Evolutionary conservation across 2,888 invertebrate species (phyloP), one percentile per base, ranked within the genome.

Genomic region (Sycophila texana): DNA sequence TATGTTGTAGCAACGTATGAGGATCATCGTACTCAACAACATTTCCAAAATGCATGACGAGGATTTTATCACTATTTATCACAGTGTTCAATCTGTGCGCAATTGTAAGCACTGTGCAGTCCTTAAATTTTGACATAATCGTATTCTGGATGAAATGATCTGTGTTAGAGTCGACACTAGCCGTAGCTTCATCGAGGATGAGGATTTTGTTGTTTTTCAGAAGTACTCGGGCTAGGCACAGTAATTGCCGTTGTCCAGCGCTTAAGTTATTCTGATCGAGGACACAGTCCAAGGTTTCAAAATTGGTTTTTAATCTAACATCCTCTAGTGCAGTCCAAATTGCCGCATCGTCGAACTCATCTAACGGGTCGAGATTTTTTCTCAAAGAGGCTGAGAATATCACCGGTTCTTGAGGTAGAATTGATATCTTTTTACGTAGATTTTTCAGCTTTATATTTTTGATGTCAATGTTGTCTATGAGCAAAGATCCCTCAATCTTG

Each of bases 151-250:
- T 93, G 39, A 93, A 84, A 0, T 87, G 89, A 84, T 93, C 93
- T 1, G 93, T 93, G 93, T 95, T 95, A 16, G 95, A 95, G 91
- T 98, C 97, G 10, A 98, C 97, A 88, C 97, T 97, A 7, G 97
- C 97, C 0, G 97, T 98, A 30, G 97, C 97, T 90, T 98, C 98
- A 87, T 98, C 98, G 83, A 98, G 92, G 73, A 98, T 94, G 1
- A 98, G 92, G 82, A 98, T 95, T 84, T 94, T 94, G 89, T 97
- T 97, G 82, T 95, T 95, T 47, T 96, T 93, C 14, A 98, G 91
- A 84, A 98, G 95, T 53, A 98, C 97, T 58, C 98, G 93, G 0
- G 97, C 97, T 80, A 98, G 92, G 89, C 98, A 98, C 60, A 98
- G 94, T 73, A 98, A 91, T 89, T 98, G 98, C 16, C 97, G 92